These are phyloP conservation scores for Danio aesculapii DNA, from an alignment of 2,797 vertebrate genomes.

Conservation along the genomic window DNA sequence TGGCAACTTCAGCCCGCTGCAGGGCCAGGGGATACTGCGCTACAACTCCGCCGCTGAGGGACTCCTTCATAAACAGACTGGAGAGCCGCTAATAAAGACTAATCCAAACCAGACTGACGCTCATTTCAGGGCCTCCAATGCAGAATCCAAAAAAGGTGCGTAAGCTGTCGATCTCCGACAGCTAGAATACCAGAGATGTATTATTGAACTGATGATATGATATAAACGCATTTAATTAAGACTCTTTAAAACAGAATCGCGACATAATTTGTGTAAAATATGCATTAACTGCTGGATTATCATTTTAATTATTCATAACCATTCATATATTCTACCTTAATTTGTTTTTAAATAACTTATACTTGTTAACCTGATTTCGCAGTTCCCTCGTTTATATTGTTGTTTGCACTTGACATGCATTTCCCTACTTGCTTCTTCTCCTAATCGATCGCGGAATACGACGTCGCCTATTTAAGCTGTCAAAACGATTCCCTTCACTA, in stretches of 20 bases:
- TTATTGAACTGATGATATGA: not conserved
- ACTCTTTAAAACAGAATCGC: too few species aligned
- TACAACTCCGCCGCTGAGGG: slow-evolving; percentile 90
- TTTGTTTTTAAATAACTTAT: too few species aligned
- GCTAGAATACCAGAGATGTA: too few species aligned
- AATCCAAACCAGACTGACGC: slow-evolving; percentile 86
- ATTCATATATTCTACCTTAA: too few species aligned
- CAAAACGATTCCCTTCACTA: slow-evolving; percentile 69
- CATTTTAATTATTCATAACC: too few species aligned
- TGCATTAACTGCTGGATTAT: too few species aligned
- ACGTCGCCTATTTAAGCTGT: not conserved
- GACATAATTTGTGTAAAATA: too few species aligned
- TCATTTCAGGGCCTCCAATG: slow-evolving; percentile 88
- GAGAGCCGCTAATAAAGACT: slow-evolving; percentile 90
- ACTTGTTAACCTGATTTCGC: not conserved
- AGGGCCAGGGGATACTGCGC: slow-evolving; percentile 94
- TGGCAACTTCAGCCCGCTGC: slow-evolving; percentile 94
- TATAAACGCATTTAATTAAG: not conserved
- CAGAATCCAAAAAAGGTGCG: slow-evolving; percentile 96
- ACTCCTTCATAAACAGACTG: slow-evolving; percentile 87
- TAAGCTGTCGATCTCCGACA: not conserved
- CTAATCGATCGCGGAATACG: not conserved
- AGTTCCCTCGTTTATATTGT: not conserved
- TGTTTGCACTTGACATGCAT: not conserved
- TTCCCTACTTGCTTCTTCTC: not conserved